Conservation (phyloP, 2,888 invertebrate species). For the Eustalomyia histrio region DNA sequence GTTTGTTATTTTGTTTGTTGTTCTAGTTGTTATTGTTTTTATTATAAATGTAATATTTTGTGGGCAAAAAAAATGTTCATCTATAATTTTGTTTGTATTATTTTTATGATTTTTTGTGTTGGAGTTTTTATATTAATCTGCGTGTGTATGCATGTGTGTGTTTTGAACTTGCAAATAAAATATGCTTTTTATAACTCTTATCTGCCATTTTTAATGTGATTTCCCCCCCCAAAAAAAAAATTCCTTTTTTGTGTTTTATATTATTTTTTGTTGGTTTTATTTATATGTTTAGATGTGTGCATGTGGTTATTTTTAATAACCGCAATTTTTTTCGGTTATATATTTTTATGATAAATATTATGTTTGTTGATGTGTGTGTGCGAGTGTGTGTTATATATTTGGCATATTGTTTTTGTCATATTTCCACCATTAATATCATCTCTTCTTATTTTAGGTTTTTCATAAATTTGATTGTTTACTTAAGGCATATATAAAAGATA, state of each 20-base stretch:
- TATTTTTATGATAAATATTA: constrained; percentile 61
- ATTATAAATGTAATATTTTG: constrained; percentile 52
- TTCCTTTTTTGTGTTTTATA: constrained; percentile 2
- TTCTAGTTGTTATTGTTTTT: constrained; percentile 22
- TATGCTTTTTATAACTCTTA: constrained; percentile 65
- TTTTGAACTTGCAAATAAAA: constrained; percentile 55
- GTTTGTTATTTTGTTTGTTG: not conserved
- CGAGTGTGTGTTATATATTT: constrained; percentile 43
- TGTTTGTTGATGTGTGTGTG: constrained; percentile 40
- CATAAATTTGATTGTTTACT: constrained; percentile 65
- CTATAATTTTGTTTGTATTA: constrained; percentile 19
- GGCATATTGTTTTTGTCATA: constrained; percentile 47
- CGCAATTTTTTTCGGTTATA: constrained; percentile 42
- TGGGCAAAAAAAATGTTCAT: constrained; percentile 31
- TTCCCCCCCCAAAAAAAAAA: constrained; percentile 33
- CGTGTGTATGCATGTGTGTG: constrained; percentile 37
- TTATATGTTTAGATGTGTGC: constrained; percentile 7
- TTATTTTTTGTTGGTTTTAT: constrained; percentile 1
- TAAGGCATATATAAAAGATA: constrained; percentile 17
- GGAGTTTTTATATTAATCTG: constrained; percentile 11
- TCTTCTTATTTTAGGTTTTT: not conserved
- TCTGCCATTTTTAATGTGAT: constrained; percentile 63
- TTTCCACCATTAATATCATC: constrained; percentile 57
- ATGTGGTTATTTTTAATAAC: constrained; percentile 56
- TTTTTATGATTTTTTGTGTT: constrained; percentile 54